Evolutionary conservation across 1,140 invertebrate species (phyloP), one percentile per base, ranked within the genome.

Genomic region (Caenorhabditis brenneri): DNA sequence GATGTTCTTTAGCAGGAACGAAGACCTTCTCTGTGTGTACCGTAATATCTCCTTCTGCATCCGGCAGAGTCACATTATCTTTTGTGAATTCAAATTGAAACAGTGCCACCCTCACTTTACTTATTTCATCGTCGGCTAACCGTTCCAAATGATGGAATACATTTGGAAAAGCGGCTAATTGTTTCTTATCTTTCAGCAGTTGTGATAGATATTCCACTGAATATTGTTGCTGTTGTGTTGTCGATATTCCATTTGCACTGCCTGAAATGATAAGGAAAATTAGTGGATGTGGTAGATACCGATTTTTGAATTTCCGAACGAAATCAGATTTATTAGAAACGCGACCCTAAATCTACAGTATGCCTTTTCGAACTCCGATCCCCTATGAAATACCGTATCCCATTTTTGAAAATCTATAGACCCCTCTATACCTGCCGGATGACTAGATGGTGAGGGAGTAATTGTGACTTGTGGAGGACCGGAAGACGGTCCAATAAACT

Each of bases 151-250:
- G 98, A 92, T 97, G 94, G 93, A 99, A 99, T 92, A 99, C 95
- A 94, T 97, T 98, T 87, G 98, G 97, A 93, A 99, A 98, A 91
- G 97, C 97, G 90, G 96, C 95, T 90, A 99, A 94, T 93, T 99
- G 97, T 93, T 99, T 99, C 93, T 97, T 97, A 94, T 99, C 98
- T 94, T 99, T 99, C 91, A 99, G 94, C 93, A 99, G 94, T 93
- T 99, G 97, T 92, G 97, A 96, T 93, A 99, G 94, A 94, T 99
- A 99, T 93, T 99, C 98, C n/a, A 91, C 82, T 15, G 83, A 80
- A 85, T 86, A 86, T 22, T 58, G 79, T 53, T 81, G 84, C 15
- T 80, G 79, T 51, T 51, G 46, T 55, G 79, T n/a, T 53, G 79
- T 53, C 7, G 79, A 51, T 16, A 51, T 39, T 51, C 48, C 79